Base-by-base conservation (phyloP, 2,888 invertebrate species). In the Tenthredo notha region DNA sequence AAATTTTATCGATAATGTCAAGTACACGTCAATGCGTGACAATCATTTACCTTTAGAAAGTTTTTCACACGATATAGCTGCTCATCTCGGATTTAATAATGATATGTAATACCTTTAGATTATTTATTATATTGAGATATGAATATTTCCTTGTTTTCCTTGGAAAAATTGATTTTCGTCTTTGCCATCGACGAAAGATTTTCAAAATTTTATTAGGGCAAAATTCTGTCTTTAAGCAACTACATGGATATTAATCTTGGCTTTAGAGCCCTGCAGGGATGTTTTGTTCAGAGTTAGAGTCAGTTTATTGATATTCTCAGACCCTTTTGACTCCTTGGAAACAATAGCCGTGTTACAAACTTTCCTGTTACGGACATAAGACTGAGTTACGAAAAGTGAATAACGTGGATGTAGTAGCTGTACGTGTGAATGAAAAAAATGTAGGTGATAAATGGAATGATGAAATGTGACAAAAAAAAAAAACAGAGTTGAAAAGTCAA, bases 271-370 rank as follows among this genome's bases (percentile, higher is more conserved):
- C 40, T 74, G 10, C 21, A n/a, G n/a, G 72, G 72, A 43, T 74
- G 43, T 40, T 74, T 1, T 74, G 72, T n/a, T 74, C 21, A 0
- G 12, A 43, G 72, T 74, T 74, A 43, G 43, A 74, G 25, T 21
- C 21, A 43, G 25, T 74, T 21, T 74, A 74, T 40, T 43, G 43
- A 74, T 74, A 43, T 74, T 43, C 40, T 21, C n/a, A 74, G 72
- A 74, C 9, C 43, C 43, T 40, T 40, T 4, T 3, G 4, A 40
- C 40, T 12, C 72, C 72, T 43, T 43, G 40, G 25, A 43, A 43
- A 74, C 43, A 43, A 74, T n/a, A 43, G 43, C 43, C 43, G 0
- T 40, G n/a, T 72, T 21, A 43, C 43, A 3, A 72, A 72, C 40
- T 72, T 43, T 43, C 6, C 43, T 43, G 12, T 43, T 43, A 43